Evolutionary conservation across 2,113 vertebrate genomes (phyloP), one percentile per base, ranked within the genome.

Genomic region (Antigone vipio): DNA sequence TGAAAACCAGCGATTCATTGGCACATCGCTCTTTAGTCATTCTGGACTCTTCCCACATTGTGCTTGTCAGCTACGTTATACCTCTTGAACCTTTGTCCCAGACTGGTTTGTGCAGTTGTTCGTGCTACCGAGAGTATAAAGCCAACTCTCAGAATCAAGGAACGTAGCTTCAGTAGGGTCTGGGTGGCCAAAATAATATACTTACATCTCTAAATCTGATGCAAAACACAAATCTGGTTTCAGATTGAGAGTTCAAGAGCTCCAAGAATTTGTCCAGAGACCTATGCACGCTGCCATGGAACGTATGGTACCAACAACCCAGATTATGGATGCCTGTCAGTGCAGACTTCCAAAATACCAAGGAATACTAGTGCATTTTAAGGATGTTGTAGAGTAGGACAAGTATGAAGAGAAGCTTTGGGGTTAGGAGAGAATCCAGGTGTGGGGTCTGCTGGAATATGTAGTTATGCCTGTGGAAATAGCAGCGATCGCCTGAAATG

Each of bases 31-130:
- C 82, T 79, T 96, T 64, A 94, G 86, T 96, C 92, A 94, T 82
- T 72, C 89, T 83, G 92, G 86, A 88, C 81, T 67, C 95, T 92
- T 89, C 93, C 94, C 88, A 96, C 92, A 42, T 88, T 23, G 69
- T 63, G 45, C 73, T 77, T 60, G 34, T 93, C 85, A 87, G 67
- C 80, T 58, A 34, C 6, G 2, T 34, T 66, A 32, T 26, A 44
- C 60, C 86, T 77, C 60, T 82, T 50, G 59, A 87, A 29, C 94
- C 66, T 76, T 80, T 40, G 80, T 78, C 92, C 88, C 81, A 35
- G 53, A 30, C 72, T 55, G 88, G 72, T 75, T 82, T 81, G 15
- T 34, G 77, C 55, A 32, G 76, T 5, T 81, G 6, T 49, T 93
- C 2, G 1, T 45, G 67, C 72, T 55, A 2, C 75, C 66, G 82